Percentiles rank a stretch among this genome's conserved stretches.
These are phyloP conservation scores for Bombus affinis DNA, from an alignment of 1,140 invertebrate species.

Conservation along the genomic window DNA sequence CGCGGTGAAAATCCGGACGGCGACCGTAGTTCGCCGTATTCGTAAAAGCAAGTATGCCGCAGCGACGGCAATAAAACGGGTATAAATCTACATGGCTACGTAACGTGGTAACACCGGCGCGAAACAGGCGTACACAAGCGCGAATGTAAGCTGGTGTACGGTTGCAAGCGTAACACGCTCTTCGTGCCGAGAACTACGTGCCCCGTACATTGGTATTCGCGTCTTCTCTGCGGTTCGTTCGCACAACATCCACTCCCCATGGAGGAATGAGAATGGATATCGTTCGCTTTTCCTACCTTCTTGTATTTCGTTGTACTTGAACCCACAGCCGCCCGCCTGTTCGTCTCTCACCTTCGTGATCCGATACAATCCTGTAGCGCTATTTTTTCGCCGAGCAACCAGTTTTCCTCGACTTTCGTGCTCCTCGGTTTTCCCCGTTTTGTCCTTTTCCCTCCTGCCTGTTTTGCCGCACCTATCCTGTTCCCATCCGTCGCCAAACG, in stretches of 20 bases:
- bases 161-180: conserved; percentile 35
- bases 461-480: not conserved
- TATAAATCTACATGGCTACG: conserved; percentile 62
- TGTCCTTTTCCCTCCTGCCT: not conserved
- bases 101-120: conserved; percentile 27
- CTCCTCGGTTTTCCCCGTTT: conserved; percentile 1
- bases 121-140: conserved; percentile 30
- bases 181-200: conserved; percentile 1
- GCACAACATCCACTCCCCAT: conserved; percentile 60
- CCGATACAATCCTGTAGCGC: conserved; percentile 45
- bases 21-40: conserved; percentile 42
- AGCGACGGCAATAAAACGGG: conserved; percentile 64
- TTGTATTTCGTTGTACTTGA: conserved; percentile 30
- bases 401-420: conserved; percentile 18
- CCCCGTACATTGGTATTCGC: conserved; percentile 56
- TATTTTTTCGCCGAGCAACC: conserved; percentile 26
- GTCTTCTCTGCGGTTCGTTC: conserved; percentile 61
- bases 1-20: conserved; percentile 62
- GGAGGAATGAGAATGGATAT: conserved; percentile 65
- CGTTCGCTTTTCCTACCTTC: conserved; percentile 42
- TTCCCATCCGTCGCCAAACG: not conserved
- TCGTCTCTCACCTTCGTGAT: not conserved
- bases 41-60: conserved; percentile 64
- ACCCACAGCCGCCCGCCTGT: not conserved
- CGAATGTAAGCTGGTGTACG: conserved; percentile 25